Evolutionary conservation across 2,797 vertebrate genomes (phyloP).

Genomic region (Gymnoscopelus braueri): DNA sequence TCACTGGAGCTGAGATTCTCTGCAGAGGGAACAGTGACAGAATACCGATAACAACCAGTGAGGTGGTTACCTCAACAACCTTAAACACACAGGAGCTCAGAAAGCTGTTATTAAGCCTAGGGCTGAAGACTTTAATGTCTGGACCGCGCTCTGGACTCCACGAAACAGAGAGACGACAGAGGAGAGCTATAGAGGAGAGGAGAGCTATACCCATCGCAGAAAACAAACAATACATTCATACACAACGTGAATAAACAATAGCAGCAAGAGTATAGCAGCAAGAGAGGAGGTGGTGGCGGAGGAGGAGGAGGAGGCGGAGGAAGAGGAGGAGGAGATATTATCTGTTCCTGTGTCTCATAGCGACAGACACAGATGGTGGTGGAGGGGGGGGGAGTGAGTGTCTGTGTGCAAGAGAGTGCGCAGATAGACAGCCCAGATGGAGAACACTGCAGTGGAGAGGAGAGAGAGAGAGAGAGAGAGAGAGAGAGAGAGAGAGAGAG

Average conservation of each 20-base stretch:
- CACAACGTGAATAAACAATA: constrained; percentile 50
- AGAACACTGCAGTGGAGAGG: constrained; percentile 76
- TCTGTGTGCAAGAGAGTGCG: constrained; percentile 51
- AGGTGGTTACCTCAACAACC: constrained; percentile 33
- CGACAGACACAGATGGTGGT: constrained; percentile 80
- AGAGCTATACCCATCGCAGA: background rate
- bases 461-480: constrained; percentile 54
- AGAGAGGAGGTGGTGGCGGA: constrained; percentile 46
- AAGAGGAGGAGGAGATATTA: constrained; percentile 74
- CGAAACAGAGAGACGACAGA: background rate
- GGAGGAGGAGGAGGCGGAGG: constrained; percentile 47
- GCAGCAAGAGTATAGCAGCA: constrained; percentile 32
- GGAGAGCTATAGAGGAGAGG: background rate
- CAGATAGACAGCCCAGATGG: constrained; percentile 75
- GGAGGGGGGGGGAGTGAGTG: constrained; percentile 46
- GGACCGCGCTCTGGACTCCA: constrained; percentile 20
- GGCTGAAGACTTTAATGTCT: constrained; percentile 24
- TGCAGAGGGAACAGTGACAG: constrained; percentile 54
- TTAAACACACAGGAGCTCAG: constrained; percentile 11
- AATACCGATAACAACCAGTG: constrained; percentile 67
- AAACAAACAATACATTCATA: constrained; percentile 20
- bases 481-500: constrained; percentile 49
- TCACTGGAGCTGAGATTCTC: too few species aligned
- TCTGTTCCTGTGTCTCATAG: constrained; percentile 76
- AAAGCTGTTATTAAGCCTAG: constrained; percentile 1